Conservation (phyloP, 1,140 invertebrate genomes). For the Tyrophagus putrescentiae region DNA sequence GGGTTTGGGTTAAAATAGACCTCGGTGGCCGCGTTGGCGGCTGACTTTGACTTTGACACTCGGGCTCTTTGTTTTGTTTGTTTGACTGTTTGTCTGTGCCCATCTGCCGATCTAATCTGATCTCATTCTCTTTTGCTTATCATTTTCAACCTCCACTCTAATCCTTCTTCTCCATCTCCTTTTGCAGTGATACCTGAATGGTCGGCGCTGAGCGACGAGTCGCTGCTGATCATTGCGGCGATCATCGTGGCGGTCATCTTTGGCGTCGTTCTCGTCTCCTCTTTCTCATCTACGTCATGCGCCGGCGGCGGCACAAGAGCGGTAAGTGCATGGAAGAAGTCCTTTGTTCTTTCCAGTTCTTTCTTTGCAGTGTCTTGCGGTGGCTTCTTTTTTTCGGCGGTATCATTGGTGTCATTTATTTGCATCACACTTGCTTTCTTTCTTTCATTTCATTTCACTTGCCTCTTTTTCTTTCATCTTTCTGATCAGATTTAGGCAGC, state of each 20-base stretch:
- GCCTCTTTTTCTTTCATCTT: neutral
- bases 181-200: constrained; percentile 4
- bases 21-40: too few species aligned
- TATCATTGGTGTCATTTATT: too few species aligned
- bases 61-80: too few species aligned
- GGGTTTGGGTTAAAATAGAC: too few species aligned
- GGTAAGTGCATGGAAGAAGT: constrained; percentile 17
- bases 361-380: too few species aligned
- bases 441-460: neutral
- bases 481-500: neutral
- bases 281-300: constrained; percentile 19
- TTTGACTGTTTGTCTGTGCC: too few species aligned
- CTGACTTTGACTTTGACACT: too few species aligned
- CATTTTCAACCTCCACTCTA: too few species aligned
- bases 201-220: constrained; percentile 16
- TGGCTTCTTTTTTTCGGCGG: too few species aligned
- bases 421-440: neutral
- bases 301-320: constrained; percentile 21
- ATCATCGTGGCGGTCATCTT: constrained; percentile 18
- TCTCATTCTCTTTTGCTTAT: too few species aligned
- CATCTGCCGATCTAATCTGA: neutral
- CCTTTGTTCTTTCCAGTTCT: neutral
- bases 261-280: constrained; percentile 20
- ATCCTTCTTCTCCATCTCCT: neutral
- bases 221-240: constrained; percentile 20